Evolutionary conservation across 1,140 invertebrate species (phyloP), one percentile per base, ranked within the genome.

Genomic region (Drosophila jambulina): DNA sequence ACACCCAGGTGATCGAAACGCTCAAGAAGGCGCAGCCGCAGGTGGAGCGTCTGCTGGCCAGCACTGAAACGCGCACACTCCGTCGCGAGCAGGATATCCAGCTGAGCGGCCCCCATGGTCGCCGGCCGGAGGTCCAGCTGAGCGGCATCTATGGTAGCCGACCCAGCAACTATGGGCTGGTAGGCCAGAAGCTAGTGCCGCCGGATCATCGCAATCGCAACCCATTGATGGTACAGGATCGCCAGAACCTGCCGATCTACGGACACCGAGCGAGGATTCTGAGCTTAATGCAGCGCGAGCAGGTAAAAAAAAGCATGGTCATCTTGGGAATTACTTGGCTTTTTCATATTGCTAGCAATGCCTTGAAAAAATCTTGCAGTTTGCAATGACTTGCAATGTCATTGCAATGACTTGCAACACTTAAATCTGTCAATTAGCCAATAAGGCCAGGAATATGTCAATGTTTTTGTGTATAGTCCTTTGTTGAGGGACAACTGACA

Each of bases 241-340:
- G 68, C 3, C 7, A 4, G 7, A n/a, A 15, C 3, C 19, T 80
- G 40, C 76, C 77, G 1, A 79, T 80, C 40, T 65, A 15, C 4
- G 12, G 17, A 3, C 36, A 80, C 17, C 78, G 72, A 10, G n/a
- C 49, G 2, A 53, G 48, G 40, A 82, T 91, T n/a, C 23, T 80
- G 12, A 17, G 51, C 1, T 7, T 51, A 5, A 27, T 90, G 10
- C 34, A 54, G 2, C 4, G 13, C 0, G 25, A 59, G 1, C 78
- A 82, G 59, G 91, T 92, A 49, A 78, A 12, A 25, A 7, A 3
- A 13, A 13, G 42, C 15, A 13, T 42, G 3, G n/a, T n/a, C 36
- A n/a, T n/a, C n/a, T 36, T 17, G 4, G n/a, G n/a, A 42, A n/a
- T 8, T n/a, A 10, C 17, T 9, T 1, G 2, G 8, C 17, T n/a